Base-by-base conservation (phyloP, 2,113 vertebrate genomes). In the Seriola aureovittata region DNA sequence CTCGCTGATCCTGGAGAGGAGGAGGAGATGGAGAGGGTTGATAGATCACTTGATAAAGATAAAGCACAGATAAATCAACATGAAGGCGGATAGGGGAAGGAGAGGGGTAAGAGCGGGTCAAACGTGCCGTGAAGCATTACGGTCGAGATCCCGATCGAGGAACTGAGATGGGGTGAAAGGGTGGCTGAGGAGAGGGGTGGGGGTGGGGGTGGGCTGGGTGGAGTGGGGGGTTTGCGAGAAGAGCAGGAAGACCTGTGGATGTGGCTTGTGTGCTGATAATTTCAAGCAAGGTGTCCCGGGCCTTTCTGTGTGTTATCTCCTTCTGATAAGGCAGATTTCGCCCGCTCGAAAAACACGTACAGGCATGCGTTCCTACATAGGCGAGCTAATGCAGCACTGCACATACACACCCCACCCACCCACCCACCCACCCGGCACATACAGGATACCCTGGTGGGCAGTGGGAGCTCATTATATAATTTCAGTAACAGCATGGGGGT, bases 391-490 rank as follows among this genome's bases (percentile, higher is more conserved):
- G 9, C 29, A 66, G 17, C 12, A 8, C 42, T n/a, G 23, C 71
- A 55, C 85, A 64, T 66, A 13, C n/a, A n/a, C 25, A 5, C 55
- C 13, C 62, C 25, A 25, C 25, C 25, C 25, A 25, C 25, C 55
- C 25, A 25, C 25, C 55, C 16, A 46, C 71, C 67, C 60, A 42
- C 5, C 34, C 34, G 4, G 34, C 54, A 34, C 71, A 58, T 71
- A 58, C 85, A 42, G 6, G 65, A 81, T 82, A 67, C 87, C 80
- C 78, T 42, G 77, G 75, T 46, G 60, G 82, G 80, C 85, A 54
- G 82, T 71, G 50, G 74, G 54, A 87, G 89, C 87, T 92, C 92
- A 91, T 95, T 93, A 91, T 92, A 92, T 94, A 85, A 92, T 95
- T 93, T 94, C 91, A 90, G 90, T 91, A 93, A 92, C 90, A 67